Base-by-base conservation (phyloP, 2,888 invertebrate genomes). In the Gibbula magus region DNA sequence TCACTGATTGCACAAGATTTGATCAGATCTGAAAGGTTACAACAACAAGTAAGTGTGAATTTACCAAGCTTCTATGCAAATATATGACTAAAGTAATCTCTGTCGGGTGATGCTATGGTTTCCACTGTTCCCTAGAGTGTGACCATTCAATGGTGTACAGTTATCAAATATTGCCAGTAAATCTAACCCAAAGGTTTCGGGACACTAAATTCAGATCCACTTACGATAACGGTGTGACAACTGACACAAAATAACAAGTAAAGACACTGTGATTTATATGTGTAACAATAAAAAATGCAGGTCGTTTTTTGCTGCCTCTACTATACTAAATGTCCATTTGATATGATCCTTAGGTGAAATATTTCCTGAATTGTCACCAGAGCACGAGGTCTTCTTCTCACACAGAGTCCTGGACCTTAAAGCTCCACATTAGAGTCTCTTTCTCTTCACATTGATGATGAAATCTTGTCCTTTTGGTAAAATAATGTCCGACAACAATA, bases 291-390 rank as follows among this genome's bases (percentile, higher is more conserved):
- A 61, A 20, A 61, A 61, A 61, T 61, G 61, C 61, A 29, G 61
- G 61, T 25, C 29, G 61, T 61, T 45, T 45, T 20, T 51, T 74
- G 74, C 74, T 74, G 74, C 74, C 74, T 74, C 74, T 74, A 74
- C 74, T 45, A 74, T 45, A 39, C 45, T 35, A 39, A 73, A 73
- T 73, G 74, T 74, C 51, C 45, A 51, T 74, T 74, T 74, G 74
- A 74, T 74, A 74, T 74, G 74, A 74, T 51, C 51, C 51, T 51
- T 51, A 25, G 25, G 51, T 45, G 51, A 74, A 45, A 20, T 56
- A 74, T 39, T 39, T 74, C 74, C 74, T 74, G 74, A 74, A 45
- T 74, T 74, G 74, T 74, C 51, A 35, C 70, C 45, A 45, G 29
- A 16, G 29, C 61, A 25, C 29, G 18, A 29, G 45, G 45, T 13